These are phyloP conservation scores for Coregonus sp. DNA, from an alignment of 2,797 vertebrate genomes.

Conservation along the genomic window DNA sequence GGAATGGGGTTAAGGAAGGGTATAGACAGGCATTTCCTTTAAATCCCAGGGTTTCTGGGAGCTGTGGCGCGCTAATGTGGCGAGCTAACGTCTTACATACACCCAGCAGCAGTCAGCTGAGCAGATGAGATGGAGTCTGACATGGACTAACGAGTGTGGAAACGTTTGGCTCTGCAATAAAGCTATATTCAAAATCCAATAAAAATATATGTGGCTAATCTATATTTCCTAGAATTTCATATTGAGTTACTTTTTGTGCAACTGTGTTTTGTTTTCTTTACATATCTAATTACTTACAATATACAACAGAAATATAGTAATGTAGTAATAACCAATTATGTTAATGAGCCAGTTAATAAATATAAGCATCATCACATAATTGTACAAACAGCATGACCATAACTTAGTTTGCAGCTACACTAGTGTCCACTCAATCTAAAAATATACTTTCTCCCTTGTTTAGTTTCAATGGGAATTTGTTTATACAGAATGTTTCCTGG, in stretches of 20 bases:
- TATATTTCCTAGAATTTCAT: too few species aligned
- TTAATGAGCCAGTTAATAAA: constrained; percentile 5
- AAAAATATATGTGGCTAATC: constrained; percentile 14
- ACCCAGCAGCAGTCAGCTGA: constrained; percentile 57
- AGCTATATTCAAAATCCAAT: constrained; percentile 54
- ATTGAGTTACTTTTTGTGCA: too few species aligned
- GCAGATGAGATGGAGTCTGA: constrained; percentile 70
- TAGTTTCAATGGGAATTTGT: constrained; percentile 79
- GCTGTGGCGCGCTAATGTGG: constrained; percentile 39
- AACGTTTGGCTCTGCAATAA: constrained; percentile 17
- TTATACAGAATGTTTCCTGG: constrained; percentile 68
- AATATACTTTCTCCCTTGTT: constrained; percentile 76
- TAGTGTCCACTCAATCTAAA: constrained; percentile 70
- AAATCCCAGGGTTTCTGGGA: constrained; percentile 41
- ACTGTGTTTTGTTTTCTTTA: too few species aligned
- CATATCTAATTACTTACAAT: too few species aligned
- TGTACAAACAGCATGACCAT: constrained; percentile 70
- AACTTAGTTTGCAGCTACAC: constrained; percentile 74
- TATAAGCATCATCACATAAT: constrained; percentile 51
- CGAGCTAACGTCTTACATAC: constrained; percentile 56
- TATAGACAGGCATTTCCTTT: constrained; percentile 35
- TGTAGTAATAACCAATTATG: background rate
- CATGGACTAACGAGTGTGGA: constrained; percentile 62
- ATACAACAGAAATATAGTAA: too few species aligned
- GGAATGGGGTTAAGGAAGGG: constrained; percentile 45